Conservation (phyloP, 2,888 invertebrate species). For the Blera fallax region DNA sequence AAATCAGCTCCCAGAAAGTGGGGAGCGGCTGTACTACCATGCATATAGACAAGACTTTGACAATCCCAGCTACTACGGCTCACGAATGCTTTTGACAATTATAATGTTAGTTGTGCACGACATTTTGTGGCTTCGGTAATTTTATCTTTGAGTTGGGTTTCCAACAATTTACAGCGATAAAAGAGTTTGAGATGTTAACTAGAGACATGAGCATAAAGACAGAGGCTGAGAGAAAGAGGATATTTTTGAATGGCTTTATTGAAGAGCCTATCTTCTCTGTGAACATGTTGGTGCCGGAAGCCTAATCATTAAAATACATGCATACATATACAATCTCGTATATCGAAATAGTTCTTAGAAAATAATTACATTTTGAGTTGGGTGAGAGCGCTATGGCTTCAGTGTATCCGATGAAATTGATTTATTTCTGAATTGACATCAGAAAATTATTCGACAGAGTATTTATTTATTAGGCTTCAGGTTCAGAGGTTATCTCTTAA, state of each 20-base stretch:
- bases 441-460: background rate
- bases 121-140: constrained; percentile 60
- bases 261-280: background rate
- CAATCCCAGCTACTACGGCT: constrained; percentile 4
- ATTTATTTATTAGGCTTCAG: no score
- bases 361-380: background rate
- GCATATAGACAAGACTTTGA: constrained; percentile 14
- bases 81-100: constrained; percentile 50
- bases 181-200: background rate
- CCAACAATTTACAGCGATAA: constrained; percentile 8
- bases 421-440: background rate
- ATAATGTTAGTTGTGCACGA: constrained; percentile 57
- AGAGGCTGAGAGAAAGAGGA: background rate
- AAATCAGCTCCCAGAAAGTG: constrained; percentile 29
- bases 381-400: background rate
- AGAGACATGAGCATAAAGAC: no score
- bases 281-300: background rate
- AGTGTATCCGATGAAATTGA: background rate
- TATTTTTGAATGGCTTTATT: background rate
- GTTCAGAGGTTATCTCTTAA: no score
- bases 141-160: background rate
- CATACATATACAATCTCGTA: no score
- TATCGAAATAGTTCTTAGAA: background rate
- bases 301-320: background rate
- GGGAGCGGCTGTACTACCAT: background rate